Evolutionary conservation across 2,113 vertebrate species (phyloP).

Genomic region (Protobothrops flavoviridis): DNA sequence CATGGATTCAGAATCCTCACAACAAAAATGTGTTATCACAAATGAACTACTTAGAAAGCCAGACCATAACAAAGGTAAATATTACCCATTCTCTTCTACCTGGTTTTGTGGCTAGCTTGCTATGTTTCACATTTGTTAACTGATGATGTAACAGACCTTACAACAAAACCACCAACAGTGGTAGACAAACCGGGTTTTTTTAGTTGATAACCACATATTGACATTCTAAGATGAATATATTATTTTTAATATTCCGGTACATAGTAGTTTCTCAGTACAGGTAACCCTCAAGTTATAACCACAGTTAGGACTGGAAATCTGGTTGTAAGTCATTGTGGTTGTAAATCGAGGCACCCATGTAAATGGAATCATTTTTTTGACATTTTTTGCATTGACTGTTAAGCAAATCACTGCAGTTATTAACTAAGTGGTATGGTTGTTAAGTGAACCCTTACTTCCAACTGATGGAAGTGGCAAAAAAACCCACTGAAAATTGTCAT

Average conservation of each 20-base stretch:
- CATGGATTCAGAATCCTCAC: constrained; percentile 55
- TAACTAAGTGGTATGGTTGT: neutral
- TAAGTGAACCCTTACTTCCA: neutral
- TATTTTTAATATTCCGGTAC: neutral
- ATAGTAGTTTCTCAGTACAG: neutral
- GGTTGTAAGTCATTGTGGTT: too few relatives aligned
- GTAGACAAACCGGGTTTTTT: neutral
- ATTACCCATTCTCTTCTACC: constrained; percentile 1
- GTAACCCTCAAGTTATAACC: too few relatives aligned
- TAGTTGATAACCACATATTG: neutral
- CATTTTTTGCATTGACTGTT: too few relatives aligned
- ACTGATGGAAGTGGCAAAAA: neutral
- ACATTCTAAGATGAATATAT: neutral
- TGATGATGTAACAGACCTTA: neutral
- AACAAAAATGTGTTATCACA: constrained; percentile 21
- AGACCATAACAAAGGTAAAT: constrained; percentile 65
- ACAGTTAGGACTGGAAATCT: too few relatives aligned
- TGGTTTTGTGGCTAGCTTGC: neutral
- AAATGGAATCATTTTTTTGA: too few relatives aligned
- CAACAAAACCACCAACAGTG: neutral
- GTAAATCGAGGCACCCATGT: too few relatives aligned
- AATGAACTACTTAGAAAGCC: constrained; percentile 29
- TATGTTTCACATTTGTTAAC: neutral
- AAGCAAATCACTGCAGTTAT: neutral
- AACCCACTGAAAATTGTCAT: too few relatives aligned